Evolutionary conservation across 1,140 invertebrate species (phyloP).

Genomic region (Drosophila busckii): DNA sequence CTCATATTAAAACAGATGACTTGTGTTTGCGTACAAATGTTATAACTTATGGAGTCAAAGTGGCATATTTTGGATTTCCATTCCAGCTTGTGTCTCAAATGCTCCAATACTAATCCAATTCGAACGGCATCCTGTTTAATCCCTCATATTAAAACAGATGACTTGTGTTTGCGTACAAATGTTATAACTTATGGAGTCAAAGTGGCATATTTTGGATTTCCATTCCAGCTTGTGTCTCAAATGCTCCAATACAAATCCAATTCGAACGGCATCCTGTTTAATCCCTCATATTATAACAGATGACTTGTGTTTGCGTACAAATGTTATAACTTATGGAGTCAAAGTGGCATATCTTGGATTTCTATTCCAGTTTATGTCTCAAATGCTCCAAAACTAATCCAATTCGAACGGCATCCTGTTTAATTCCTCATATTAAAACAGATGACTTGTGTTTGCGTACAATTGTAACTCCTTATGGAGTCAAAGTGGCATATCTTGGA

Average conservation of each 20-base stretch:
- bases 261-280: constrained; percentile 47
- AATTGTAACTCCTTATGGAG: constrained; percentile 11
- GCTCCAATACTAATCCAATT: constrained; percentile 6
- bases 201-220: constrained; percentile 12
- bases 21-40: constrained; percentile 27
- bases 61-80: constrained; percentile 14
- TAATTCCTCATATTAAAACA: constrained; percentile 30
- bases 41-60: constrained; percentile 29
- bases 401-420: constrained; percentile 42
- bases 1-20: constrained; percentile 30
- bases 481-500: constrained; percentile 39
- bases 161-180: constrained; percentile 12
- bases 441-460: constrained; percentile 47
- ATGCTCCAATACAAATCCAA: constrained; percentile 42
- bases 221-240: constrained; percentile 34
- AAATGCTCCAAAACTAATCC: constrained; percentile 24
- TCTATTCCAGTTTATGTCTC: constrained; percentile 21
- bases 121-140: constrained; percentile 15
- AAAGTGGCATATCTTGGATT: constrained; percentile 46
- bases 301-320: constrained; percentile 46
- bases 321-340: constrained; percentile 24
- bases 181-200: constrained; percentile 8
- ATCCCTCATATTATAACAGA: constrained; percentile 38
- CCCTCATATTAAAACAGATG: neutral
- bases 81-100: constrained; percentile 13